These are phyloP conservation scores for Leptopilina clavipes DNA, from an alignment of 1,140 invertebrate genomes.

Conservation along the genomic window DNA sequence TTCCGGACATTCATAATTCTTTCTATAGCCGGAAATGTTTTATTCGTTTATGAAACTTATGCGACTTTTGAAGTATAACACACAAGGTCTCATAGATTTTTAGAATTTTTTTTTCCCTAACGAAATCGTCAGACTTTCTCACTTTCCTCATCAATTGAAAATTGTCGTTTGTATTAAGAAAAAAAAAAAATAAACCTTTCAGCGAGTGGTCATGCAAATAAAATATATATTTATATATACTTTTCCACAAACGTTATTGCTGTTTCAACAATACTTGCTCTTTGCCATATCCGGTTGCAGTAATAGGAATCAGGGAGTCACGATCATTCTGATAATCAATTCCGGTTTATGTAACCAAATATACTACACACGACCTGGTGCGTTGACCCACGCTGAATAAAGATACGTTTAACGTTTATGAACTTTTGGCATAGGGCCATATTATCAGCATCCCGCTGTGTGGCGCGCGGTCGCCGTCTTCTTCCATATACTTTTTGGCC, in stretches of 20 bases:
- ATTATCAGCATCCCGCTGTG: conserved; percentile 16
- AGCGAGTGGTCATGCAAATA: not conserved
- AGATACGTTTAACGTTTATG: conserved; percentile 19
- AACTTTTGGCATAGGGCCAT: conserved; percentile 27
- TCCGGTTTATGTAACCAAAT: conserved; percentile 30
- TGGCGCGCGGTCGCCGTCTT: not conserved
- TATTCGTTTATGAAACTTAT: not conserved
- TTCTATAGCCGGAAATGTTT: not conserved
- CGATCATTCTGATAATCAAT: conserved; percentile 28
- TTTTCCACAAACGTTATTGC: not conserved
- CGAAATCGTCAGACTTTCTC: too few relatives aligned
- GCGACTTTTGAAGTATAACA: not conserved
- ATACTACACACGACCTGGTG: conserved; percentile 15
- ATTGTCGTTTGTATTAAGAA: too few relatives aligned
- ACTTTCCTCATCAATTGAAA: too few relatives aligned
- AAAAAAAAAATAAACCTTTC: not conserved
- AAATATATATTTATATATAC: too few relatives aligned
- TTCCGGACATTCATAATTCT: not conserved
- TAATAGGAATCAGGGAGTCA: conserved; percentile 27
- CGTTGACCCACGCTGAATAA: conserved; percentile 26
- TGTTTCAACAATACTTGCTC: conserved; percentile 9
- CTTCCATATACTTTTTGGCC: not conserved
- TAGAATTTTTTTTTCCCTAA: too few relatives aligned
- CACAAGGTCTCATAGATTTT: not conserved
- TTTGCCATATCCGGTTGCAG: conserved; percentile 13